A percentile compares a stretch with the other conserved stretches of the same genome.
These are phyloP conservation scores for Spodoptera littoralis DNA, from an alignment of 2,888 invertebrate species.

Conservation along the genomic window DNA sequence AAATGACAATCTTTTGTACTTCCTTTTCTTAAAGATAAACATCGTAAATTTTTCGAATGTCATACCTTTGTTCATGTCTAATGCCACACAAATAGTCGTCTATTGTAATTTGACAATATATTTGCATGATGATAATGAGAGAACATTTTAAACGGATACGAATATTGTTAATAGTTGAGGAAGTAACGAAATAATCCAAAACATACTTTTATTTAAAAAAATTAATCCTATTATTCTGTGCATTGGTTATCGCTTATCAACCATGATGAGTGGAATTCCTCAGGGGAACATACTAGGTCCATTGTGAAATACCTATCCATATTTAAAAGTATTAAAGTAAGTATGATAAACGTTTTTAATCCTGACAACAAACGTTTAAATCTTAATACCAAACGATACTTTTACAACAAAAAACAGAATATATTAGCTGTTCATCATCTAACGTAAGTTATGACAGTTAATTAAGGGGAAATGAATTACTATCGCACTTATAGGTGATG, in stretches of 20 bases:
- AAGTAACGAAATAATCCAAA: conserved; percentile 3
- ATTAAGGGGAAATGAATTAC: conserved; percentile 45
- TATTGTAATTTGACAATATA: conserved; percentile 59
- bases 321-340: conserved; percentile 17
- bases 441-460: conserved; percentile 48
- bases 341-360: conserved; percentile 40
- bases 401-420: conserved; percentile 42
- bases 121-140: conserved; percentile 51
- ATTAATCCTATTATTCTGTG: too few species aligned
- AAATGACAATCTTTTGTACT: conserved; percentile 82
- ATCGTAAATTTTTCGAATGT: conserved; percentile 79
- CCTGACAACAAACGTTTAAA: conserved; percentile 41
- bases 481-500: conserved; percentile 52
- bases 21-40: conserved; percentile 79
- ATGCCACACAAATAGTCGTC: conserved; percentile 75
- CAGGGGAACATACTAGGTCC: conserved; percentile 1
- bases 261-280: conserved; percentile 1
- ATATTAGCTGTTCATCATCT: conserved; percentile 47
- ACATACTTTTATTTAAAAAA: too few species aligned
- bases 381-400: conserved; percentile 23
- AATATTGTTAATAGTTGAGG: conserved; percentile 6
- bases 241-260: neutral
- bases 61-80: conserved; percentile 72
- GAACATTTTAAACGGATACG: conserved; percentile 45
- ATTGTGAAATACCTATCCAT: conserved; percentile 9